A percentile compares a stretch with the other conserved stretches of the same genome.
These are phyloP conservation scores for Catonia carolina DNA, from an alignment of 2,888 invertebrate species.

Conservation along the genomic window DNA sequence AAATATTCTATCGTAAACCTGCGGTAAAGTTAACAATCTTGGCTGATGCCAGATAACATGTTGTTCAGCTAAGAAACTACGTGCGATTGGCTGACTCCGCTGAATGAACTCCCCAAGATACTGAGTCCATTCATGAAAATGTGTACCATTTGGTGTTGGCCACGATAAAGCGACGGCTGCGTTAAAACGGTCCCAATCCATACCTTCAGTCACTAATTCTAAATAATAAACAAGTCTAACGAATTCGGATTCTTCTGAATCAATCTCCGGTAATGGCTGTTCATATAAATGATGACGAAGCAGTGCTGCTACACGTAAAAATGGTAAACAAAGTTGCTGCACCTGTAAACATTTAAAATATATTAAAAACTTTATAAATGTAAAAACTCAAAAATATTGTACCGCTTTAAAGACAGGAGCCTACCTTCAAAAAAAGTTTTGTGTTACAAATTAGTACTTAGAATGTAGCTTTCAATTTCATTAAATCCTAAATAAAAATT, in stretches of 20 bases:
- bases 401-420: no score
- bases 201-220: slow-evolving; percentile 61
- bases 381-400: background rate
- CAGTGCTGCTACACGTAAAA: slow-evolving; percentile 73
- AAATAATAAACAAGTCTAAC: slow-evolving; percentile 69
- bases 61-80: slow-evolving; percentile 63
- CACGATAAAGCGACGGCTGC: slow-evolving; percentile 36
- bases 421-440: no score
- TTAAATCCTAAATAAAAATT: no score
- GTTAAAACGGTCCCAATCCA: slow-evolving; percentile 51
- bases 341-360: slow-evolving; percentile 47
- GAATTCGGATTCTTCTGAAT: slow-evolving; percentile 63
- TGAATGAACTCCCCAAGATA: slow-evolving; percentile 38
- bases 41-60: slow-evolving; percentile 77
- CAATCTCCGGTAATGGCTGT: slow-evolving; percentile 62
- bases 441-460: no score
- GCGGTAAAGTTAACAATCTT: slow-evolving; percentile 73
- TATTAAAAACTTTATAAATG: background rate
- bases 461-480: no score
- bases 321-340: slow-evolving; percentile 74
- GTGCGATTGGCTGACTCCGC: slow-evolving; percentile 53
- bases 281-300: slow-evolving; percentile 78
- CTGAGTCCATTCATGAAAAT: slow-evolving; percentile 37
- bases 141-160: slow-evolving; percentile 35
- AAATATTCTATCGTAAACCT: slow-evolving; percentile 86